A percentile compares a stretch with the other conserved stretches of the same genome.
phyloP scores from a whole-genome alignment of 1,140 invertebrate species.

The Pogonognathellus flavescens region DNA sequence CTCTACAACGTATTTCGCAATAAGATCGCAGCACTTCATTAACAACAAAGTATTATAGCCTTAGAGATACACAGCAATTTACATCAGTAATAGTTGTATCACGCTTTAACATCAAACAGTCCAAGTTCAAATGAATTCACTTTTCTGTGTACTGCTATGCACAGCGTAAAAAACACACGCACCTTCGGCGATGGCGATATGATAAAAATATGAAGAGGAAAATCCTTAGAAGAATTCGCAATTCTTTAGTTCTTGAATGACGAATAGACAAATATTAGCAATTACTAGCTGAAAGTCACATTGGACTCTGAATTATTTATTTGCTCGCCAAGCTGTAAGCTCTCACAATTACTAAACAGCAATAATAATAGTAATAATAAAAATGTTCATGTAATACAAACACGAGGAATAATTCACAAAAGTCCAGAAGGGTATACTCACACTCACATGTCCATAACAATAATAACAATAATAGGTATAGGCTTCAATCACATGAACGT shows the following conservation, averaged over 20 bases:
- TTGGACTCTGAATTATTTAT: slow-evolving; percentile 24
- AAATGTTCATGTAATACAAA: slow-evolving; percentile 2
- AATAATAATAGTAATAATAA: background rate
- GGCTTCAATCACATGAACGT: background rate
- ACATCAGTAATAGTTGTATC: no score
- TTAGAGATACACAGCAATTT: no score
- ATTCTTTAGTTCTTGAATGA: slow-evolving; percentile 33
- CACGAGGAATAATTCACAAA: background rate
- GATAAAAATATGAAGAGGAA: slow-evolving; percentile 4
- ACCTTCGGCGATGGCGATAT: no score
- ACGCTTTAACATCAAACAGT: no score
- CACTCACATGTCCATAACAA: slow-evolving; percentile 1
- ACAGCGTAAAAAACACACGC: no score
- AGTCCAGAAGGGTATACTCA: background rate
- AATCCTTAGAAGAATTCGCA: slow-evolving; percentile 32
- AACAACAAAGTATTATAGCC: no score
- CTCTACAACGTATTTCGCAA: no score
- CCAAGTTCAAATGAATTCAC: no score
- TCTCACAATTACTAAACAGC: slow-evolving; percentile 11
- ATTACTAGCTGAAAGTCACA: slow-evolving; percentile 38
- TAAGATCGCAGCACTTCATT: no score
- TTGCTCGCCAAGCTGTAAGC: background rate
- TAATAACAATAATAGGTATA: background rate
- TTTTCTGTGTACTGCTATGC: no score
- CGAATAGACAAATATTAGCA: slow-evolving; percentile 44